A percentile compares a stretch with the other conserved stretches of the same genome.
phyloP scores from a whole-genome alignment of 1,140 invertebrate genomes.

The Saccostrea cuccullata region DNA sequence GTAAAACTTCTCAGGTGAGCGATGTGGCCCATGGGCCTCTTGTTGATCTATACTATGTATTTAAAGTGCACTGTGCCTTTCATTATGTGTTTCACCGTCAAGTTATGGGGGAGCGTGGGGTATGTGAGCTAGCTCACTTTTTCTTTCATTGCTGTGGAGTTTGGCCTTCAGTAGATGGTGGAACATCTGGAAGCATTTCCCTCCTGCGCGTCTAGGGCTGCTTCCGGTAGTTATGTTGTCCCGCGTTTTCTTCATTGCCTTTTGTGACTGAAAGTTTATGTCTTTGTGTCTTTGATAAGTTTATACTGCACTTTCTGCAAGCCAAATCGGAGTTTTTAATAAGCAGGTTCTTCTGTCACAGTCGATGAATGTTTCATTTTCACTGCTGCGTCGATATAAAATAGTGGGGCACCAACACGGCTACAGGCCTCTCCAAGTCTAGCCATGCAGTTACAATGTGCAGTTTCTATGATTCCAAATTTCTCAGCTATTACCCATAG shows the following conservation, averaged over 20 bases:
- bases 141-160: not conserved
- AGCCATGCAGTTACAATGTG: not conserved
- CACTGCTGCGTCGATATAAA: constrained; percentile 54
- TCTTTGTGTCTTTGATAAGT: not conserved
- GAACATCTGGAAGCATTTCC: not conserved
- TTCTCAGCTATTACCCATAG: not conserved
- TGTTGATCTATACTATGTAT: no score
- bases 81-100: no score
- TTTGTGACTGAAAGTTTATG: not conserved
- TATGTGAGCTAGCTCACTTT: no score
- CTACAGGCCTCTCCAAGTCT: constrained; percentile 64
- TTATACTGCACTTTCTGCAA: not conserved
- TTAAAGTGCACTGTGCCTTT: no score
- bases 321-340: constrained; percentile 55
- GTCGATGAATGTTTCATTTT: constrained; percentile 51
- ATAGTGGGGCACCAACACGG: constrained; percentile 61
- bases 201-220: not conserved
- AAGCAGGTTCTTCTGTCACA: constrained; percentile 58
- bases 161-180: not conserved
- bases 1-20: no score
- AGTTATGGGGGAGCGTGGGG: no score
- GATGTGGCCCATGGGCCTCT: no score
- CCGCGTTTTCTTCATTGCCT: not conserved
- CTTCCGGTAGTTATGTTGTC: not conserved
- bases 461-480: not conserved